phyloP scores from a whole-genome alignment of 2,797 vertebrate species.

The Enteromius fasciolatus region DNA sequence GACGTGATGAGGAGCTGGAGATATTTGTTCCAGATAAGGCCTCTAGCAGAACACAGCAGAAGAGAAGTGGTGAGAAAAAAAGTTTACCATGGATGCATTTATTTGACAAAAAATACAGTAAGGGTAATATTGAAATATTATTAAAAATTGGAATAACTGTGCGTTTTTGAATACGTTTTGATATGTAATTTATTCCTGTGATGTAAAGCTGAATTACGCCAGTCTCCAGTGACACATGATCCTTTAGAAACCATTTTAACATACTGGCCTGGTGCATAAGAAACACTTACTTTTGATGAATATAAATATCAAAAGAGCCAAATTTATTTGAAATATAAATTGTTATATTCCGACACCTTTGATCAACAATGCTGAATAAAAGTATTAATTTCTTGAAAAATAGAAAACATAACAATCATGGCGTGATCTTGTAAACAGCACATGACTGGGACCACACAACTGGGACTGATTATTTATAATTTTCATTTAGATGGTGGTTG shows the following conservation, averaged over 20 bases:
- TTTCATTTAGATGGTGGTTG: no score
- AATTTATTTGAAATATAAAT: not conserved
- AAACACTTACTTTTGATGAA: not conserved
- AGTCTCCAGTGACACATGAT: not conserved
- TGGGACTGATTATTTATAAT: not conserved
- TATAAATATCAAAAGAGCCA: not conserved
- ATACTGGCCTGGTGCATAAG: not conserved
- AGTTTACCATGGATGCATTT: not conserved
- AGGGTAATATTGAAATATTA: not conserved
- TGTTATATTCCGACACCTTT: not conserved
- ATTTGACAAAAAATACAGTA: not conserved
- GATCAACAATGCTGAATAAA: not conserved
- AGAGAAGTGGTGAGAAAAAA: not conserved
- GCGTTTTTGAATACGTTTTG: not conserved
- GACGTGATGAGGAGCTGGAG: constrained; percentile 16
- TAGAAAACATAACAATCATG: not conserved
- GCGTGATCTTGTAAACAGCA: not conserved
- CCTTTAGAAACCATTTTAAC: not conserved
- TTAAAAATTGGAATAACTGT: not conserved
- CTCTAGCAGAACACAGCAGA: constrained; percentile 58
- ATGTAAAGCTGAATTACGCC: not conserved
- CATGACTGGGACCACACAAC: not conserved
- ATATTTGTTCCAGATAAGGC: constrained; percentile 57
- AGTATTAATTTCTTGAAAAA: not conserved
- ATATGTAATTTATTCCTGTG: no score